Conservation (phyloP, 2,113 vertebrate species). For the Eurypyga helias region DNA sequence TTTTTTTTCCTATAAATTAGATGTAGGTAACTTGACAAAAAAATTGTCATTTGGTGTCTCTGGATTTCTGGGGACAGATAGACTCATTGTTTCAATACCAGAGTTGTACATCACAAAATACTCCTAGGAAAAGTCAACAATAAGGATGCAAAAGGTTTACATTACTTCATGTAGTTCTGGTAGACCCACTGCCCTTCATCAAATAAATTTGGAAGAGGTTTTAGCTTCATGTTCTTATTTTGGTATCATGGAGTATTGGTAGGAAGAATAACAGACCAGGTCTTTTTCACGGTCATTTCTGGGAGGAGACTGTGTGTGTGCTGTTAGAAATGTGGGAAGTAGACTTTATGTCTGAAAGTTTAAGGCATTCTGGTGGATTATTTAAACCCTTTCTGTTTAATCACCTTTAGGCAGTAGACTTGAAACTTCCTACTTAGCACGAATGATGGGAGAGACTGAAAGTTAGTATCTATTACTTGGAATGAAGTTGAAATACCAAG, state of each 20-base stretch:
- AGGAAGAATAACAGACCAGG: neutral
- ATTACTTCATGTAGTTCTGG: neutral
- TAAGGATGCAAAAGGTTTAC: neutral
- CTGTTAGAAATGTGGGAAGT: neutral
- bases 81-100: neutral
- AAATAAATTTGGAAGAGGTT: neutral
- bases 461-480: neutral
- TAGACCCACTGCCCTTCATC: neutral
- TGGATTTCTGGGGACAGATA: neutral
- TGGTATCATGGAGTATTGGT: neutral
- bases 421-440: neutral
- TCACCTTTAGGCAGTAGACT: neutral
- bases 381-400: neutral
- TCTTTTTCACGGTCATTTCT: neutral
- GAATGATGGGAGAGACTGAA: neutral
- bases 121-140: neutral
- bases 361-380: neutral
- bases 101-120: neutral
- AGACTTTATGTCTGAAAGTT: neutral
- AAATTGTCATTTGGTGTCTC: neutral
- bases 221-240: neutral
- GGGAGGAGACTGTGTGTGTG: rapidly evolving
- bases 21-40: neutral
- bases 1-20: neutral
- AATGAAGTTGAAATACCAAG: neutral